Conservation (phyloP, 2,888 invertebrate genomes). For the Prosapia bicincta region DNA sequence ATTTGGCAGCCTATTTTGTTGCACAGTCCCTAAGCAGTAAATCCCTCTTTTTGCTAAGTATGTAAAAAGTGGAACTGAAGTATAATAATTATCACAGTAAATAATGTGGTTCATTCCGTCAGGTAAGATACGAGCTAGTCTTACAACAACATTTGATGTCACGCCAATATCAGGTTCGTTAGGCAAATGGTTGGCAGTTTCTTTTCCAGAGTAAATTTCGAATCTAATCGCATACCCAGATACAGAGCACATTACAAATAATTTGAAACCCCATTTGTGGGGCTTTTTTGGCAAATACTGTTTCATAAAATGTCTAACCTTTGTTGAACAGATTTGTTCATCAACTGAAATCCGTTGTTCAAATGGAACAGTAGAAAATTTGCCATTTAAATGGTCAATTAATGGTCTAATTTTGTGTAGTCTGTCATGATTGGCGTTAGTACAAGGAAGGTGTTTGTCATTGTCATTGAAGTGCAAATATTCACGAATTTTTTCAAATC, state of each 20-base stretch:
- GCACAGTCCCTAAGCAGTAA: constrained; percentile 40
- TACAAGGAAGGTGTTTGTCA: background rate
- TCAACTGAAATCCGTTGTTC: constrained; percentile 17
- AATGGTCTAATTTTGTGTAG: constrained; percentile 13
- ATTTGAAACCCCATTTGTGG: constrained; percentile 40
- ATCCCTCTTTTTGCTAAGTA: constrained; percentile 41
- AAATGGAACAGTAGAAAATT: constrained; percentile 4
- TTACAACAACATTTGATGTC: background rate
- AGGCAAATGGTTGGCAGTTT: background rate
- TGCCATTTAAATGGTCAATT: background rate
- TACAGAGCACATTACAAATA: constrained; percentile 41
- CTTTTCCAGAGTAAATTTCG: constrained; percentile 36
- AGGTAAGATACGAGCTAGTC: background rate
- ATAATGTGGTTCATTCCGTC: background rate
- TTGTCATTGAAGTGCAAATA: constrained; percentile 20
- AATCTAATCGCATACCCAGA: constrained; percentile 41
- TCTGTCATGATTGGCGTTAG: background rate
- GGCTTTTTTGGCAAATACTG: constrained; percentile 23
- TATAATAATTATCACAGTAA: background rate
- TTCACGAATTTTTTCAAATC: background rate
- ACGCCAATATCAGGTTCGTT: background rate
- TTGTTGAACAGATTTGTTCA: constrained; percentile 33
- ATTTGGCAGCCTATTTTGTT: constrained; percentile 41
- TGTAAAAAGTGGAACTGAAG: constrained; percentile 37
- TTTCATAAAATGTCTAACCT: constrained; percentile 35